Percentiles rank a stretch among this genome's conserved stretches.
Evolutionary conservation across 2,113 vertebrate species (phyloP).

Genomic region (Puntigrus tetrazona): DNA sequence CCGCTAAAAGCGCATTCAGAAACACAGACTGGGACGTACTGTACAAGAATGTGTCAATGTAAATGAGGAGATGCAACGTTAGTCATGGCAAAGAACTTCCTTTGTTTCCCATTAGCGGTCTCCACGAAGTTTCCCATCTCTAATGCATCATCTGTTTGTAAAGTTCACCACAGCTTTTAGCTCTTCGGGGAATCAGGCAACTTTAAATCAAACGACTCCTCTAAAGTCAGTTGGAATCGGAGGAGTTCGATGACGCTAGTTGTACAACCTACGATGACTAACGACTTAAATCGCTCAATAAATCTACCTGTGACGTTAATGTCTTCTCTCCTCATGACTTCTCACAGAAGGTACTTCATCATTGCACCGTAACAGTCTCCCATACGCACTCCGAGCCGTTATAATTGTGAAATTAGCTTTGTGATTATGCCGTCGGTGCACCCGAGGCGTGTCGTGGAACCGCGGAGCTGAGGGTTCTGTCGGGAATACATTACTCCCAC

Average conservation of each 20-base stretch:
- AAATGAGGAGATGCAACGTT: neutral
- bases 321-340: conserved; percentile 24
- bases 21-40: neutral
- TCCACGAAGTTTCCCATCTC: neutral
- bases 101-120: conserved; percentile 3
- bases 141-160: neutral
- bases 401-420: conserved; percentile 46
- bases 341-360: conserved; percentile 31
- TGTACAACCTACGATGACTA: conserved; percentile 1
- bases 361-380: conserved; percentile 26
- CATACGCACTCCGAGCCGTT: conserved; percentile 34
- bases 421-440: conserved; percentile 37
- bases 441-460: neutral
- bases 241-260: conserved; percentile 19
- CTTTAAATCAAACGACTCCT: conserved; percentile 20
- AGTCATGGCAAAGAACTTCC: neutral
- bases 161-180: neutral
- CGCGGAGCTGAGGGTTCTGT: neutral
- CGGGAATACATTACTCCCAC: conserved; percentile 17
- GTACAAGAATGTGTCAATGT: neutral
- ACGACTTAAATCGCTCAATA: conserved; percentile 45
- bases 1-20: neutral
- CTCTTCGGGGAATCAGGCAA: neutral
- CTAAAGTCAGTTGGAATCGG: neutral
- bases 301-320: conserved; percentile 44